These are phyloP conservation scores for Ophion ventricosus DNA, from an alignment of 2,888 invertebrate genomes.

Conservation along the genomic window DNA sequence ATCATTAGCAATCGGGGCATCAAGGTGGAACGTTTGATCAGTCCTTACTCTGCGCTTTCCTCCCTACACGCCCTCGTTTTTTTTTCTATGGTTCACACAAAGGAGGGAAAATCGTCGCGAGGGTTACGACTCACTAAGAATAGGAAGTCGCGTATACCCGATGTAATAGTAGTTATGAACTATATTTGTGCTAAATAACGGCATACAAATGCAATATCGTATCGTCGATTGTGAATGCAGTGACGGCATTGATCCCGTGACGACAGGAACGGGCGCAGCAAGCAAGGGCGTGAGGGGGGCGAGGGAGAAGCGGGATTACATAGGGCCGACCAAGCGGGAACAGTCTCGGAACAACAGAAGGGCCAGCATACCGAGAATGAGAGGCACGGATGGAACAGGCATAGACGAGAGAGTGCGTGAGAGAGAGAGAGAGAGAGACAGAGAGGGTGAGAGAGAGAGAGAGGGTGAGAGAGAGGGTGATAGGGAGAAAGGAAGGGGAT, in stretches of 20 bases:
- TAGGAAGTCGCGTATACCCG: not conserved
- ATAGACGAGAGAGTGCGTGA: not conserved
- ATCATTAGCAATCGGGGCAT: constrained; percentile 14
- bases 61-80: not conserved
- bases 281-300: constrained; percentile 19
- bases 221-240: constrained; percentile 71
- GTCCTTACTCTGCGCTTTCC: not conserved
- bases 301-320: constrained; percentile 46
- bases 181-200: not conserved
- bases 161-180: constrained; percentile 2
- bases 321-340: constrained; percentile 42
- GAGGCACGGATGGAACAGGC: constrained; percentile 35
- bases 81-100: not conserved
- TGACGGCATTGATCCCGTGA: constrained; percentile 73
- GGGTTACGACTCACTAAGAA: constrained; percentile 3
- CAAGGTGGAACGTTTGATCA: not conserved
- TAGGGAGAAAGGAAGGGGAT: constrained; percentile 43
- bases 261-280: constrained; percentile 39
- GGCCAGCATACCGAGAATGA: constrained; percentile 32
- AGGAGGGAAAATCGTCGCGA: not conserved
- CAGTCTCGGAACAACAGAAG: constrained; percentile 60
- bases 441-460: constrained; percentile 26
- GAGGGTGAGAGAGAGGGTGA: constrained; percentile 33
- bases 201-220: constrained; percentile 58
- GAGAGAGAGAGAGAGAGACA: not conserved